These are phyloP conservation scores for Numenius phaeopus DNA, from an alignment of 2,797 vertebrate species.

Conservation along the genomic window DNA sequence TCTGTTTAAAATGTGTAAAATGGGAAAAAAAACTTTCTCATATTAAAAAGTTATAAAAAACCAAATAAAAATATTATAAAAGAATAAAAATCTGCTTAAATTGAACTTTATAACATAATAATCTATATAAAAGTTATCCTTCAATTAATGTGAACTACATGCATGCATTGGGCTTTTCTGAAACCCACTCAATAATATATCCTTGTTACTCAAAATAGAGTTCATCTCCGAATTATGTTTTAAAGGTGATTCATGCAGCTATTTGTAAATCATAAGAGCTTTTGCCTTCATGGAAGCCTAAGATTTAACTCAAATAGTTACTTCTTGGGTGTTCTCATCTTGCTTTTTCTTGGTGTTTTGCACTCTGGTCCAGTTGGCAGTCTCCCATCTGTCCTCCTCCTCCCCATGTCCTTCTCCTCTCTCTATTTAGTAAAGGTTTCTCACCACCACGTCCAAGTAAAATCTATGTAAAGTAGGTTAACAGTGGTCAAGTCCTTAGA, in stretches of 20 bases:
- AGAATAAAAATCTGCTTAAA: not conserved
- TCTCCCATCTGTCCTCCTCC: not conserved
- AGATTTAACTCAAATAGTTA: not conserved
- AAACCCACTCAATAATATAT: not conserved
- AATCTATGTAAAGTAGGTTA: not conserved
- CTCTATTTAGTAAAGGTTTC: not conserved
- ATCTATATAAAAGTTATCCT: not conserved
- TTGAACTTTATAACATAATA: not conserved
- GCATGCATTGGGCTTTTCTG: rapidly evolving
- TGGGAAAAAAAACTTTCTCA: not conserved
- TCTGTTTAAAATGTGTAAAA: not conserved
- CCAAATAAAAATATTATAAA: not conserved
- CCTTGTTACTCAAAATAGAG: not conserved
- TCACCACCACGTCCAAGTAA: not conserved
- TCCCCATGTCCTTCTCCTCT: not conserved
- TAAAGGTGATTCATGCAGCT: not conserved
- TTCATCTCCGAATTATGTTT: not conserved
- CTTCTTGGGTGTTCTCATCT: not conserved
- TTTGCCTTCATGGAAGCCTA: not conserved
- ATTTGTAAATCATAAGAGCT: not conserved
- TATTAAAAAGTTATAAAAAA: not conserved
- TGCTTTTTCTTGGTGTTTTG: not conserved
- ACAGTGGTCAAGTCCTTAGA: not conserved
- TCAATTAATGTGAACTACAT: not conserved
- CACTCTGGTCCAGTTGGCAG: not conserved